phyloP scores from a whole-genome alignment of 2,797 vertebrate genomes.

The Spinibarbus caldwelli region DNA sequence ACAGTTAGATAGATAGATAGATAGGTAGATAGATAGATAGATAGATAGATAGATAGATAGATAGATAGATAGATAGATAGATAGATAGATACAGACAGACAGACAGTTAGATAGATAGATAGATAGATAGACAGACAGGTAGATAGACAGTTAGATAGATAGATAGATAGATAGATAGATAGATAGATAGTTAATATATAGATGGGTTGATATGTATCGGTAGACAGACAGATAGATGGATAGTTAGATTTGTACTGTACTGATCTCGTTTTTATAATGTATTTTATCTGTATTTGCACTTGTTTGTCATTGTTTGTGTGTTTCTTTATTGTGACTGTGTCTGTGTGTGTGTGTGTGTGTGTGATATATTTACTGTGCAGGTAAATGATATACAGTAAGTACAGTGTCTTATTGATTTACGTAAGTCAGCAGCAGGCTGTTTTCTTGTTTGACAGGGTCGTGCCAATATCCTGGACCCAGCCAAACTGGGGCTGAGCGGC shows the following conservation, averaged over 20 bases:
- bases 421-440: slow-evolving; percentile 12
- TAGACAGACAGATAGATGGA: background rate
- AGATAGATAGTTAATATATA: too few relatives aligned
- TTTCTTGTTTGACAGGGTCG: slow-evolving; percentile 81
- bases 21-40: background rate
- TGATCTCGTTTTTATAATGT: background rate
- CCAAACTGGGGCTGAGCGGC: slow-evolving; percentile 84
- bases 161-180: background rate
- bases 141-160: background rate
- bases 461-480: slow-evolving; percentile 83
- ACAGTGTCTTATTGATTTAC: slow-evolving; percentile 3
- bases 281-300: slow-evolving; percentile 7
- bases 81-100: background rate
- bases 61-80: background rate
- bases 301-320: slow-evolving; percentile 9
- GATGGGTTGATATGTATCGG: too few relatives aligned
- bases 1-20: background rate
- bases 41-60: accelerated
- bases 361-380: background rate
- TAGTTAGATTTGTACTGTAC: background rate
- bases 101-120: background rate
- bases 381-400: slow-evolving; percentile 10
- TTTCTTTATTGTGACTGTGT: slow-evolving; percentile 21
- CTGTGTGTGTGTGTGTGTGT: too few relatives aligned
- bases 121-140: background rate